These are phyloP conservation scores for Halcyon smyrnensis DNA, from an alignment of 2,797 vertebrate genomes.

Conservation along the genomic window DNA sequence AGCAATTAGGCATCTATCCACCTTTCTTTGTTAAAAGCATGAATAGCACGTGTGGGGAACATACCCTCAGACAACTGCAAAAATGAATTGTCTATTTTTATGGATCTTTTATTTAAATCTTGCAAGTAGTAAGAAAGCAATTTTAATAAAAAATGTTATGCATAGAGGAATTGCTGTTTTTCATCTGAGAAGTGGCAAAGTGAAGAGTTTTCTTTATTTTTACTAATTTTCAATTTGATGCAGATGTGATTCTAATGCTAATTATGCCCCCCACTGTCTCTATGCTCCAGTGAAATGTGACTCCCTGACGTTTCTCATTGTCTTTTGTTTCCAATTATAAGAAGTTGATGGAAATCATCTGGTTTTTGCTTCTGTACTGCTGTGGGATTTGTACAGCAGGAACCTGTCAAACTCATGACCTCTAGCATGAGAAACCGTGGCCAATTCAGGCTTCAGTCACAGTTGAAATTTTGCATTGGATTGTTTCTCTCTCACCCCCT, in stretches of 20 bases:
- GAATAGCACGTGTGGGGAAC: slow-evolving; percentile 1
- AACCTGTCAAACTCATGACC: slow-evolving; percentile 65
- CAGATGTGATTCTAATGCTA: slow-evolving; percentile 65
- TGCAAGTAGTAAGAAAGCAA: slow-evolving; percentile 20
- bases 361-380: slow-evolving; percentile 56
- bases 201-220: slow-evolving; percentile 66
- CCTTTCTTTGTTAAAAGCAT: slow-evolving; percentile 7
- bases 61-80: not conserved
- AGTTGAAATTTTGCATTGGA: not conserved
- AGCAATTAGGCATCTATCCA: not conserved
- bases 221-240: slow-evolving; percentile 64
- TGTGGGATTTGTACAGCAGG: slow-evolving; percentile 57
- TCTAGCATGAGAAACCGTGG: not conserved
- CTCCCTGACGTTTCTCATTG: slow-evolving; percentile 73
- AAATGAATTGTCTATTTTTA: slow-evolving; percentile 32
- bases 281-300: slow-evolving; percentile 65
- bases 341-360: slow-evolving; percentile 70
- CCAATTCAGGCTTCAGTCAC: not conserved
- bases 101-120: slow-evolving; percentile 41
- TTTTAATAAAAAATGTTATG: slow-evolving; percentile 36
- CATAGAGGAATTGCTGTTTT: slow-evolving; percentile 23
- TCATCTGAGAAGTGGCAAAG: slow-evolving; percentile 32
- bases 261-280: slow-evolving; percentile 63
- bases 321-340: slow-evolving; percentile 70
- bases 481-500: not conserved